Percentiles rank a stretch among this genome's conserved stretches.
Conservation (phyloP, 2,113 vertebrate species). For the Zootoca vivipara region DNA sequence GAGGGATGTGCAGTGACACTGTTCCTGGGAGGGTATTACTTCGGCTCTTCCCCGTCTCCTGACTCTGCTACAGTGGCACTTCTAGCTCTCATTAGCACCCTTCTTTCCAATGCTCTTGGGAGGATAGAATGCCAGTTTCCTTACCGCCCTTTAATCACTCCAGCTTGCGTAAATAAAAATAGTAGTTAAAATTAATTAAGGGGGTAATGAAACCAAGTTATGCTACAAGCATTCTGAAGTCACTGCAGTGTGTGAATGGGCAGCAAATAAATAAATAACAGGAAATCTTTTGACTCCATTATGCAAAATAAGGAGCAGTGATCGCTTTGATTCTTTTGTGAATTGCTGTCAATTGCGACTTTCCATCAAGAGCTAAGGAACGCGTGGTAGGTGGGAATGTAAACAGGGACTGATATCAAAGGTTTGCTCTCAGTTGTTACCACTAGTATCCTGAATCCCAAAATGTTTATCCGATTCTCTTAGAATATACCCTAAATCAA, state of each 20-base stretch:
- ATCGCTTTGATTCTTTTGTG: conserved; percentile 1
- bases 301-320: neutral
- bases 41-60: too few species aligned
- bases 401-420: neutral
- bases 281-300: neutral
- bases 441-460: neutral
- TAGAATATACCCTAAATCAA: neutral
- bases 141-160: neutral
- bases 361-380: neutral
- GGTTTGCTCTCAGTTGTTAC: neutral
- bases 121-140: neutral
- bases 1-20: too few species aligned
- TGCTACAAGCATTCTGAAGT: neutral
- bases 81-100: too few species aligned
- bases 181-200: neutral
- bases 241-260: neutral
- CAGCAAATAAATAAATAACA: neutral
- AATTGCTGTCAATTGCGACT: neutral
- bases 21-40: too few species aligned
- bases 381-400: neutral
- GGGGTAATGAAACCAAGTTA: neutral
- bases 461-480: neutral
- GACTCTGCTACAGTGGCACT: neutral
- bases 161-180: neutral
- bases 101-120: neutral